Evolutionary conservation across 2,113 vertebrate species (phyloP), one percentile per base, ranked within the genome.

Genomic region (Hippocampus comes): DNA sequence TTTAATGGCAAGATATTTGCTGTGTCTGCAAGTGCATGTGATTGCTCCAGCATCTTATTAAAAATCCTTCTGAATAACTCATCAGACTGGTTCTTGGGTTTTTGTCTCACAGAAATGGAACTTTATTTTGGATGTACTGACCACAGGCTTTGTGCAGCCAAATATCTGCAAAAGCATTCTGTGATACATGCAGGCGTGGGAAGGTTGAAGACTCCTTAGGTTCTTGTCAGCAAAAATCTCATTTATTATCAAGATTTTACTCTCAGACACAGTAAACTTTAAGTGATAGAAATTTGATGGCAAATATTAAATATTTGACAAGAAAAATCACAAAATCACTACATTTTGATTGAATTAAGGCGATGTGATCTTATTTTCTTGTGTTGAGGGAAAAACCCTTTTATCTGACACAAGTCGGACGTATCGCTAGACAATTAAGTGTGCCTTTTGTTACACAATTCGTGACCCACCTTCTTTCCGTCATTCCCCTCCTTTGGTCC

Each of bases 111-210:
- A 79, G 43, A 11, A 67, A 82, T 80, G 73, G 65, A 70, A 75
- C 78, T 87, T 89, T 88, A 82, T 81, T 81, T 86, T 83, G 86
- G 78, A 85, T 56, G 65, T 71, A 60, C 65, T 5, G 65, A 67
- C 69, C 11, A 38, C 79, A 63, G 43, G 75, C 53, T 46, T 67
- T 70, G 63, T 9, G 14, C 38, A 72, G 80, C 85, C 88, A 89
- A 80, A 79, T 85, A 87, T 90, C 80, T 84, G 78, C 60, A 56
- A 74, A 86, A 83, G 72, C 78, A 68, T 77, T 90, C 80, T 75
- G 65, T 34, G 70, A 86, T 76, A 70, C 76, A 73, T 41, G 51
- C 56, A 64, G 79, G 77, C 75, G 78, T 74, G 77, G 78, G 85
- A 83, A 85, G 79, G 64, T 42, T n/a, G 64, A 66, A 72, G 8